Evolutionary conservation across 2,113 vertebrate genomes (phyloP).

Genomic region (Passer domesticus): DNA sequence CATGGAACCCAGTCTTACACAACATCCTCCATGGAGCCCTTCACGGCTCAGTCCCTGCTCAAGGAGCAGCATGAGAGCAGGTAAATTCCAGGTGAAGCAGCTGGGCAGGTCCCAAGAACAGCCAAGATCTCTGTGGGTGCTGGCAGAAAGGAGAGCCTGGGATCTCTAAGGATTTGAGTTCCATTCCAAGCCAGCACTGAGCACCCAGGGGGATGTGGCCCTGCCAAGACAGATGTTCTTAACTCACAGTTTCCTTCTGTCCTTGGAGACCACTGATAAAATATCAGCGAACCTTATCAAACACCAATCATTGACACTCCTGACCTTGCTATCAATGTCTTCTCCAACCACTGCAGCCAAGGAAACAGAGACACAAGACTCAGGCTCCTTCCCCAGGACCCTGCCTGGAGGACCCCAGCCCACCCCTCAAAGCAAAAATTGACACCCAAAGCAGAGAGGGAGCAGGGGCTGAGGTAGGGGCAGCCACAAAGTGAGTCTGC

Average conservation of each 20-base stretch:
- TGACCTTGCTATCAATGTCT: background rate
- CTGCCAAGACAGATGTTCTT: background rate
- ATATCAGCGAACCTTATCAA: background rate
- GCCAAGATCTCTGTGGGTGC: rapidly evolving
- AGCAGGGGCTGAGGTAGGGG: background rate
- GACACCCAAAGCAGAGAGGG: background rate
- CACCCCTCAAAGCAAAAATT: background rate
- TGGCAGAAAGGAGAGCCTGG: background rate
- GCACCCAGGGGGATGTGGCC: background rate
- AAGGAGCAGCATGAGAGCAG: background rate
- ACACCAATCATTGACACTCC: background rate
- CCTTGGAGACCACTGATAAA: background rate
- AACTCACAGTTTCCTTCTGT: background rate
- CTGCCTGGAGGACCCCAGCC: background rate
- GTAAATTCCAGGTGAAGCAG: background rate
- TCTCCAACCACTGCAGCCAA: background rate
- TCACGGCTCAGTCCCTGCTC: background rate
- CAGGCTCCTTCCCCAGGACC: background rate
- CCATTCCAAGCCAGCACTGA: rapidly evolving
- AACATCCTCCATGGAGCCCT: background rate
- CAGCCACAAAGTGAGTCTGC: background rate
- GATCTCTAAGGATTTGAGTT: background rate
- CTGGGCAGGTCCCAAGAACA: background rate
- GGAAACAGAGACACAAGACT: rapidly evolving
- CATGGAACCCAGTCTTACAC: background rate